Evolutionary conservation across 2,888 invertebrate genomes (phyloP).

Genomic region (Parnassius orleans): DNA sequence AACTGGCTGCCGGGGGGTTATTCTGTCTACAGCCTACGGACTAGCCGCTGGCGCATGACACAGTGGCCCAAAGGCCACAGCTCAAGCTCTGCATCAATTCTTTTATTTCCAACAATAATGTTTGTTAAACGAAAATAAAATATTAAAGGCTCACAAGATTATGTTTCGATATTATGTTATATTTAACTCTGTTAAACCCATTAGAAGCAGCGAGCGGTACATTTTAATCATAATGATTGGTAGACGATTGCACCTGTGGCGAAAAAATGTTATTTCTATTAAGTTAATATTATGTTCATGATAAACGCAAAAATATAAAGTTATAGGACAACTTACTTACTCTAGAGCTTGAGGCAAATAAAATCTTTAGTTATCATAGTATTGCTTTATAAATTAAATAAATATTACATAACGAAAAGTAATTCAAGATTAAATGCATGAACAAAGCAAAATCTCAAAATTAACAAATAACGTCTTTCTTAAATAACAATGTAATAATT

Average conservation of each 20-base stretch:
- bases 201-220: slow-evolving; percentile 45
- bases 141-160: slow-evolving; percentile 33
- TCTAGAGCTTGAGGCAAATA: slow-evolving; percentile 15
- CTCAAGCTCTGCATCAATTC: slow-evolving; percentile 43
- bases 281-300: slow-evolving; percentile 31
- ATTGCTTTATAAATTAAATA: slow-evolving; percentile 4
- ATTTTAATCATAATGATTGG: slow-evolving; percentile 46
- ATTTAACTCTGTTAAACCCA: slow-evolving; percentile 37
- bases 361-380: slow-evolving; percentile 14
- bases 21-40: slow-evolving; percentile 67
- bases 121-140: slow-evolving; percentile 10
- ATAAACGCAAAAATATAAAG: slow-evolving; percentile 11
- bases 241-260: slow-evolving; percentile 62
- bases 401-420: slow-evolving; percentile 5
- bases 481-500: slow-evolving; percentile 28
- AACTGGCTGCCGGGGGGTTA: slow-evolving; percentile 80
- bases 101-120: slow-evolving; percentile 2
- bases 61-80: slow-evolving; percentile 48
- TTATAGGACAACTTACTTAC: slow-evolving; percentile 17
- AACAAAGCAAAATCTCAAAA: slow-evolving; percentile 13
- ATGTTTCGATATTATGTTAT: slow-evolving; percentile 37
- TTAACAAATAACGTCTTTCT: slow-evolving; percentile 1
- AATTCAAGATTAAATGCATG: slow-evolving; percentile 17
- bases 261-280: slow-evolving; percentile 51
- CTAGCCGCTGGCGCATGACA: slow-evolving; percentile 62